Conservation (phyloP, 2,113 vertebrate genomes). For the Colaptes auratus region DNA sequence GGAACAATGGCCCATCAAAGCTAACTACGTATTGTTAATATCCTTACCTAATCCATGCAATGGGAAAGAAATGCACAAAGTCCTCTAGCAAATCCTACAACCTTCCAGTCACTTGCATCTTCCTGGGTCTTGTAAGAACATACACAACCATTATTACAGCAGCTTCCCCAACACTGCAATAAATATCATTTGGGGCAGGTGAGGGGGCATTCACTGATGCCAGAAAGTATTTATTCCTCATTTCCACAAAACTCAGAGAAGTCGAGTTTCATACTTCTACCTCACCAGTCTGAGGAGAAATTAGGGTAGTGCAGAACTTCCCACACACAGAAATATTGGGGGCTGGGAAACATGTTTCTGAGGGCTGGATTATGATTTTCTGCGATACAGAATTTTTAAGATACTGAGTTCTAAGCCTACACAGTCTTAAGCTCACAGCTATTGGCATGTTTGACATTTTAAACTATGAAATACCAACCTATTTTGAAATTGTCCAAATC, state of each 20-base stretch:
- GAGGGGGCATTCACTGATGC: background rate
- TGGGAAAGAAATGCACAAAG: background rate
- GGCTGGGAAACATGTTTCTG: background rate
- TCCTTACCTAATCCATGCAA: constrained; percentile 41
- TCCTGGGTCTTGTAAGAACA: background rate
- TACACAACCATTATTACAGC: background rate
- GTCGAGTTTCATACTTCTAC: background rate
- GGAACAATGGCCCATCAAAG: constrained; percentile 68
- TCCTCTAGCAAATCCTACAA: background rate
- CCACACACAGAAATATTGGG: background rate
- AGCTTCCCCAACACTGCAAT: background rate
- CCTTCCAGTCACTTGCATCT: background rate
- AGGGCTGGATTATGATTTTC: constrained; percentile 40
- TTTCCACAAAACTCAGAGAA: background rate
- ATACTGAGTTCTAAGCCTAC: constrained; percentile 67
- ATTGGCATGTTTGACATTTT: constrained; percentile 81
- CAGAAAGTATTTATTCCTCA: background rate
- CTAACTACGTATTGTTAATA: constrained; percentile 43
- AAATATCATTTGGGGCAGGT: background rate
- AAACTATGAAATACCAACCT: constrained; percentile 84
- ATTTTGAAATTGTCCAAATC: constrained; percentile 83
- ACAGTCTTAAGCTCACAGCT: constrained; percentile 73
- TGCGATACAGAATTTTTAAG: background rate
- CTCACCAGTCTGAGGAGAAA: background rate
- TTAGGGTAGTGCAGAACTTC: constrained; percentile 4